phyloP scores from a whole-genome alignment of 2,113 vertebrate genomes.

The Channa argus region DNA sequence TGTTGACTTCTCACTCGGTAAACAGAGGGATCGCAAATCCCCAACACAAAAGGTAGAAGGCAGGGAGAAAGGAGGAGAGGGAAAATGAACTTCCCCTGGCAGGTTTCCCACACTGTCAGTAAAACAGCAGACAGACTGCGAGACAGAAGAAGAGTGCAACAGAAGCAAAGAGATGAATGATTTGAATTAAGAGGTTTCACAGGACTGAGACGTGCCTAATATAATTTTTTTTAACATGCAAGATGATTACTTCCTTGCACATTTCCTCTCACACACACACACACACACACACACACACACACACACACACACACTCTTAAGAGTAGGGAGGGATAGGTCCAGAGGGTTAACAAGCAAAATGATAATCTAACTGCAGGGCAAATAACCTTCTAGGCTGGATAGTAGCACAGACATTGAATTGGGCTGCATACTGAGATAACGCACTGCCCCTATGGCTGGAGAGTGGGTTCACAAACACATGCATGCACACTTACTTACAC shows the following conservation, averaged over 20 bases:
- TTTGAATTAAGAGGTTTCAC: conserved; percentile 36
- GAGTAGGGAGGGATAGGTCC: conserved; percentile 32
- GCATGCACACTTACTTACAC: conserved; percentile 16
- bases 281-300: conserved; percentile 22
- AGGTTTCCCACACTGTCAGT: conserved; percentile 53
- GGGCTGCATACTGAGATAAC: conserved; percentile 76
- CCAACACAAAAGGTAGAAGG: conserved; percentile 53
- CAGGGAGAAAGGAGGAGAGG: conserved; percentile 34
- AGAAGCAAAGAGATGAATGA: conserved; percentile 25
- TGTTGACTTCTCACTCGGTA: conserved; percentile 81
- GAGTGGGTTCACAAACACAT: conserved; percentile 30
- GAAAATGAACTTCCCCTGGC: conserved; percentile 54
- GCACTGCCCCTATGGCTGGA: conserved; percentile 67
- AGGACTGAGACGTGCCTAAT: conserved; percentile 20
- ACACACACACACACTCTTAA: conserved; percentile 29
- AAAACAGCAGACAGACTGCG: conserved; percentile 14
- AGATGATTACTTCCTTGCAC: conserved; percentile 31
- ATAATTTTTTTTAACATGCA: conserved; percentile 29
- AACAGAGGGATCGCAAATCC: conserved; percentile 70
- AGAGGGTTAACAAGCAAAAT: conserved; percentile 54
- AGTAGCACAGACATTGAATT: conserved; percentile 58
- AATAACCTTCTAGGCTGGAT: conserved; percentile 65
- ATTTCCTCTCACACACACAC: conserved; percentile 21
- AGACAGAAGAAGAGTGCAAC: not conserved
- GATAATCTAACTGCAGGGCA: conserved; percentile 67